Evolutionary conservation across 1,140 invertebrate species (phyloP).

Genomic region (Drosophila ambigua): DNA sequence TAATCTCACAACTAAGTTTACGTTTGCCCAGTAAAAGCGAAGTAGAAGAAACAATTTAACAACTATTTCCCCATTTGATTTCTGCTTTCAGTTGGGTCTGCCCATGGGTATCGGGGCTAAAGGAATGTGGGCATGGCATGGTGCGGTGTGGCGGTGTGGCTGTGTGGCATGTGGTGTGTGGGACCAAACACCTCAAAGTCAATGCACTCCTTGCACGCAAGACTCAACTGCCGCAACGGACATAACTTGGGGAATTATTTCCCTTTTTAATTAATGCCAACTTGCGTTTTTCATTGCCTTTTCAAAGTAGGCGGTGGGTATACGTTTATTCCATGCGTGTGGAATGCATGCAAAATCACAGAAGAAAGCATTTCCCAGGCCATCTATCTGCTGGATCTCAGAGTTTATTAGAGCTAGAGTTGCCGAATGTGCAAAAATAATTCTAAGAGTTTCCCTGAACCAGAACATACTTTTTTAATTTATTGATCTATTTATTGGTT

Average conservation of each 20-base stretch:
- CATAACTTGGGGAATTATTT: constrained; percentile 46
- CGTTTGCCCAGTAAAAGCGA: constrained; percentile 21
- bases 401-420: too few species aligned
- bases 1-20: constrained; percentile 44
- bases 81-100: neutral
- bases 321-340: too few species aligned
- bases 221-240: constrained; percentile 45
- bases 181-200: constrained; percentile 30
- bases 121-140: neutral
- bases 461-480: too few species aligned
- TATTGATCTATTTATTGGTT: too few species aligned
- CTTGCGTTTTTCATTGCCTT: constrained; percentile 25
- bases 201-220: constrained; percentile 64
- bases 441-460: too few species aligned
- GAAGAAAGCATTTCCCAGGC: too few species aligned
- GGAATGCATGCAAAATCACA: too few species aligned
- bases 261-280: constrained; percentile 72
- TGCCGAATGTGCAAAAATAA: too few species aligned
- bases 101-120: too few species aligned
- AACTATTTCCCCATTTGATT: constrained; percentile 39
- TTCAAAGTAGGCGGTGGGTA: neutral
- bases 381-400: too few species aligned
- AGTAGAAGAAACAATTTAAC: constrained; percentile 31
- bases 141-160: neutral
- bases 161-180: too few species aligned